These are phyloP conservation scores for Eilema sororculum DNA, from an alignment of 2,888 invertebrate genomes.

Conservation along the genomic window DNA sequence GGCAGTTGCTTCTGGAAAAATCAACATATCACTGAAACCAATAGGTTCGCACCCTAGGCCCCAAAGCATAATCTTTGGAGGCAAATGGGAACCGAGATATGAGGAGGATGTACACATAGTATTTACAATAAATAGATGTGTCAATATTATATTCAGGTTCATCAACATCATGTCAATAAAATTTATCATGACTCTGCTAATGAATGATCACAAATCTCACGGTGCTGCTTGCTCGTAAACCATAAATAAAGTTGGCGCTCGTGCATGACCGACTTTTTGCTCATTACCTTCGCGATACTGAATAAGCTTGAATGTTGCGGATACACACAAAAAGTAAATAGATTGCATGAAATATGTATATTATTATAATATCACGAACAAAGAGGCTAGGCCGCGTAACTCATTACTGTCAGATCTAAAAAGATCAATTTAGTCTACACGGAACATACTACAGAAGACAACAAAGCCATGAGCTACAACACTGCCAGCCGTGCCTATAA, in stretches of 20 bases:
- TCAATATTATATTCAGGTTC: not conserved
- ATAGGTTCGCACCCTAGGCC: too few species aligned
- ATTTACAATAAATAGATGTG: not conserved
- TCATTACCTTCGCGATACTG: conserved; percentile 60
- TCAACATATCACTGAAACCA: too few species aligned
- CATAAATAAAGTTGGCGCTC: conserved; percentile 57
- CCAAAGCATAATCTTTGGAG: too few species aligned
- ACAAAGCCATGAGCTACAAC: conserved; percentile 2
- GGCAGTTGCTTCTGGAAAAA: too few species aligned
- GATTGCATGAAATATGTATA: conserved; percentile 58
- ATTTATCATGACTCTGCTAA: conserved; percentile 40
- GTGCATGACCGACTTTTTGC: conserved; percentile 65
- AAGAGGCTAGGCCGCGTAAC: conserved; percentile 49
- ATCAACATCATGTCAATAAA: conserved; percentile 42
- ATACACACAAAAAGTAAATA: conserved; percentile 59
- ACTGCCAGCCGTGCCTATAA: not conserved
- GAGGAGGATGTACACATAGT: not conserved
- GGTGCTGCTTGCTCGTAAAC: conserved; percentile 44
- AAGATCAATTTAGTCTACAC: conserved; percentile 41
- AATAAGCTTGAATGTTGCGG: conserved; percentile 52
- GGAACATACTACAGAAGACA: conserved; percentile 25
- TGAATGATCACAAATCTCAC: conserved; percentile 50
- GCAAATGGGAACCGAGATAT: not conserved
- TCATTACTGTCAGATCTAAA: conserved; percentile 53
- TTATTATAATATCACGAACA: conserved; percentile 62